Evolutionary conservation across 1,140 invertebrate genomes (phyloP).

Genomic region (Cotesia vestalis): DNA sequence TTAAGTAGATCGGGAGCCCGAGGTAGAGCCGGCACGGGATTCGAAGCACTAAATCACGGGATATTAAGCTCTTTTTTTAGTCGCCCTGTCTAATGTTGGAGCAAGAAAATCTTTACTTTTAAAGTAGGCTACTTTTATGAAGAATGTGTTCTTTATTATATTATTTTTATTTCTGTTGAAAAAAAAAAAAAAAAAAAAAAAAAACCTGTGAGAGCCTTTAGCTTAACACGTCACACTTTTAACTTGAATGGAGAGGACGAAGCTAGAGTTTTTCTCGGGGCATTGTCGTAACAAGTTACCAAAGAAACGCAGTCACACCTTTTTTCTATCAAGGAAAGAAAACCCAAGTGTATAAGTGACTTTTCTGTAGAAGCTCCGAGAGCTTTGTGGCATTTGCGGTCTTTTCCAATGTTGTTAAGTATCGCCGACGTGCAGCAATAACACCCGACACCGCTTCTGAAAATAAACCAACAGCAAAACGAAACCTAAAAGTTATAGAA

Average conservation of each 20-base stretch:
- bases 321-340: neutral
- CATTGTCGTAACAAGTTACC: constrained; percentile 57
- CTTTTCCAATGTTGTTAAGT: constrained; percentile 3
- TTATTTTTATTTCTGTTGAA: constrained; percentile 16
- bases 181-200: constrained; percentile 10
- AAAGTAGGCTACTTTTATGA: constrained; percentile 13
- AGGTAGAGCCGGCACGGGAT: constrained; percentile 54
- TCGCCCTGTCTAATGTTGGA: neutral
- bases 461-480: neutral
- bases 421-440: neutral
- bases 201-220: constrained; percentile 39
- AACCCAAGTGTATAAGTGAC: neutral
- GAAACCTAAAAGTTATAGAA: too few relatives aligned
- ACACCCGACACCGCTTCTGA: neutral
- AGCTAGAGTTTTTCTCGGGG: constrained; percentile 58
- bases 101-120: neutral
- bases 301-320: constrained; percentile 51
- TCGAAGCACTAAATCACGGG: constrained; percentile 61
- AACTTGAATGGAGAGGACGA: constrained; percentile 38
- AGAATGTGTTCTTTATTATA: neutral
- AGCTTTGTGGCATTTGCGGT: constrained; percentile 12
- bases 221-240: constrained; percentile 40
- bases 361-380: neutral
- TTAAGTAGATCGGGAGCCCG: constrained; percentile 52
- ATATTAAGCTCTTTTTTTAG: constrained; percentile 54